Conservation (phyloP, 2,113 vertebrate genomes). For the Coryphaenoides rupestris region DNA sequence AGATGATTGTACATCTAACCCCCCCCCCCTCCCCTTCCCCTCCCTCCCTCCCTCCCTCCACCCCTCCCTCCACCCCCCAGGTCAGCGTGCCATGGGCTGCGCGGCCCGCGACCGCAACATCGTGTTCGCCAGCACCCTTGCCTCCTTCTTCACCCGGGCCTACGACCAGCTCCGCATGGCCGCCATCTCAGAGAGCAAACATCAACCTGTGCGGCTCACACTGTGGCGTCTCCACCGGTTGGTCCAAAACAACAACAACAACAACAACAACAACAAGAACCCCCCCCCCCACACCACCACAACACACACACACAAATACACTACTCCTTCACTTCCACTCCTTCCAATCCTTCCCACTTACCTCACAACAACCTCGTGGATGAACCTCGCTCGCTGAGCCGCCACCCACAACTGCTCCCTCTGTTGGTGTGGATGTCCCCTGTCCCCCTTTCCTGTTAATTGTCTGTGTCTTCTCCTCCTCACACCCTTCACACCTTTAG, state of each 20-base stretch:
- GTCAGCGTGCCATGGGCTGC: conserved; percentile 89
- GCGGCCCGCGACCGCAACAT: conserved; percentile 83
- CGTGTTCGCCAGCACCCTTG: conserved; percentile 88
- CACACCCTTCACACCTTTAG: conserved; percentile 44
- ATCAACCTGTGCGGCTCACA: conserved; percentile 92
- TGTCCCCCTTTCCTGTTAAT: conserved; percentile 42
- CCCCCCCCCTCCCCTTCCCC: too few relatives aligned
- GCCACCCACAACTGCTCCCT: conserved; percentile 13
- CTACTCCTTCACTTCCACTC: background rate
- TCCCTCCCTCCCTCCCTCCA: too few relatives aligned
- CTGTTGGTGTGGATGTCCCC: conserved; percentile 24
- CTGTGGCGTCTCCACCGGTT: conserved; percentile 92
- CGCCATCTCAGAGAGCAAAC: conserved; percentile 90
- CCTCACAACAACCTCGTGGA: conserved; percentile 16
- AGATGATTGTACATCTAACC: too few relatives aligned
- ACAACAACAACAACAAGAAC: too few relatives aligned
- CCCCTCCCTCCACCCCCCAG: conserved; percentile 60
- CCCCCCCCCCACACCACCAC: background rate
- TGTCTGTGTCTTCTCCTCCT: conserved; percentile 66
- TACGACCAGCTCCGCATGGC: conserved; percentile 95
- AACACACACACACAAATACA: too few relatives aligned
- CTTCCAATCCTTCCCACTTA: background rate
- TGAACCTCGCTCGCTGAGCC: background rate
- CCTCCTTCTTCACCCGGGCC: conserved; percentile 87
- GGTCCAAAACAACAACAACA: conserved; percentile 46